Evolutionary conservation across 1,140 invertebrate species (phyloP), one percentile per base, ranked within the genome.

Genomic region (Drosophila sp.): DNA sequence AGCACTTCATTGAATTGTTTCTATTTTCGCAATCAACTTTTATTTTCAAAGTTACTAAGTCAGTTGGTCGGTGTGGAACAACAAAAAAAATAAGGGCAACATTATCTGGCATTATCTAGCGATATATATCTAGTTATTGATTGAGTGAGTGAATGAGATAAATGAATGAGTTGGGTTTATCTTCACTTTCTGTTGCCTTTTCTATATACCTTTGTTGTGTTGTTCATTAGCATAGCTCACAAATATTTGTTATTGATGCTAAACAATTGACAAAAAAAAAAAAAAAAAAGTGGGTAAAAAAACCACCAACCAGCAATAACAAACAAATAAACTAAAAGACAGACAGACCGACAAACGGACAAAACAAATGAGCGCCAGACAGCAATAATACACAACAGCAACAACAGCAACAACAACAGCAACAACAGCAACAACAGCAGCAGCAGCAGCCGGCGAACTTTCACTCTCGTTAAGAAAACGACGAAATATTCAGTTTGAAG

Each of bases 221-320:
- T 73, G 73, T 72, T 84, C 80, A 84, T 84, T 84, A 83, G 80
- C 80, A 83, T 83, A 72, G 70, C 47, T 70, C 29, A 77, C 80
- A 84, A 84, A 84, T 84, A 84, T 84, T 84, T 76, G 80, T 79
- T 83, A 83, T 83, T 83, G 80, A 82, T 84, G 80, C 76, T 76
- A 80, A 83, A 76, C 79, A 82, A 82, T 82, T 83, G 80, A 83
- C 76, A 68, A 77, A 60, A 78, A 61, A 66, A 72, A 60, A 78
- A 61, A 66, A 72, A 32, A 47, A 62, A 32, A 17, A 68, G 47
- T 27, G 47, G 75, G 72, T 54, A 27, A 50, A 30, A 54, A 35
- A 38, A 58, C 58, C 30, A 71, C 61, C 41, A 17, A 58, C 38
- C 44, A 41, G 30, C 25, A 70, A 35, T 60, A 50, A 33, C 60